Evolutionary conservation across 2,113 vertebrate genomes (phyloP).

Genomic region (Chascanopsetta lugubris): DNA sequence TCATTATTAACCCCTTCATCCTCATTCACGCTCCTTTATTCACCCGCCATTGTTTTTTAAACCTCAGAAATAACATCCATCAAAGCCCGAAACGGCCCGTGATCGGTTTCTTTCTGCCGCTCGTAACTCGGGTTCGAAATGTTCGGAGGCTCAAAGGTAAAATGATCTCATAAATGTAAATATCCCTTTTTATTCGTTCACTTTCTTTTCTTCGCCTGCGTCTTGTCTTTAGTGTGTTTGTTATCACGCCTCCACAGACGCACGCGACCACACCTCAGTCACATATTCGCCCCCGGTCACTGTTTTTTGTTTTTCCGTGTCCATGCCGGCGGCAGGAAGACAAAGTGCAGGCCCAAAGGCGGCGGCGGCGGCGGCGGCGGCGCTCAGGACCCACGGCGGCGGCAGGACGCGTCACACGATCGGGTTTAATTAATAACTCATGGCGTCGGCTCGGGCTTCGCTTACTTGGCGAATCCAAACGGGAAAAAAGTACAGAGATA

Average conservation of each 20-base stretch:
- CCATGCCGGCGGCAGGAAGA: conserved; percentile 37
- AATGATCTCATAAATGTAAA: too few species aligned
- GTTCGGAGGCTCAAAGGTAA: too few species aligned
- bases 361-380: conserved; percentile 9
- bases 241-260: conserved; percentile 70
- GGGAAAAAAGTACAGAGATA: conserved; percentile 44
- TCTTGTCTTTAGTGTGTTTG: conserved; percentile 41
- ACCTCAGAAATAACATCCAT: neutral
- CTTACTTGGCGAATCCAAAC: conserved; percentile 40
- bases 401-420: conserved; percentile 19
- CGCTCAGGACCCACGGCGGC: conserved; percentile 21
- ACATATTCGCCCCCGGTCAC: conserved; percentile 50
- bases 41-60: conserved; percentile 4
- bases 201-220: conserved; percentile 8
- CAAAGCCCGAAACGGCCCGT: too few species aligned
- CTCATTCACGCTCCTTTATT: neutral
- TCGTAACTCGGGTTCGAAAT: too few species aligned
- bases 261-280: conserved; percentile 69
- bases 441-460: conserved; percentile 32
- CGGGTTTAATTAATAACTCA: conserved; percentile 36
- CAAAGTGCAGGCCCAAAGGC: conserved; percentile 42
- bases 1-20: conserved; percentile 36
- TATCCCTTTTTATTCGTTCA: conserved; percentile 2
- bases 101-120: too few species aligned
- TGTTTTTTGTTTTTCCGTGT: conserved; percentile 32